phyloP scores from a whole-genome alignment of 2,888 invertebrate genomes.

The Hirtodrosophila trivittata region DNA sequence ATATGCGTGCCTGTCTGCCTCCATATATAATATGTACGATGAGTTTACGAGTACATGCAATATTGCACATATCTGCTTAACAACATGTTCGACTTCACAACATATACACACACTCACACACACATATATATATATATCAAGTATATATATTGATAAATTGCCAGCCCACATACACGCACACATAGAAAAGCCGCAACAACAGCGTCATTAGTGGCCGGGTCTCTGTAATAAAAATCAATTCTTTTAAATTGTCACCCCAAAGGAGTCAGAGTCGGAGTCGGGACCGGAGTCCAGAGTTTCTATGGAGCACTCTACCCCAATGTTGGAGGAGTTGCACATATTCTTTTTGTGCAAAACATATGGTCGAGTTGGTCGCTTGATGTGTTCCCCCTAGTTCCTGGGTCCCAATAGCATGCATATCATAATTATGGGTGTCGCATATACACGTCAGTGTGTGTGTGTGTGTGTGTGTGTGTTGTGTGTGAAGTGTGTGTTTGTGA shows the following conservation, averaged over 20 bases:
- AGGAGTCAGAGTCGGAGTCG: too few species aligned
- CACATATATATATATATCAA: constrained; percentile 5
- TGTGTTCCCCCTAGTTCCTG: constrained; percentile 29
- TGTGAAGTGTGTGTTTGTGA: constrained; percentile 2
- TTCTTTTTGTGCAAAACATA: constrained; percentile 40
- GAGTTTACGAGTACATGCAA: constrained; percentile 30
- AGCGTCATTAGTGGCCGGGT: constrained; percentile 61
- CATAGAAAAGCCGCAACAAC: constrained; percentile 49
- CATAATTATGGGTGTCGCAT: constrained; percentile 65
- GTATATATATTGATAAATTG: constrained; percentile 58
- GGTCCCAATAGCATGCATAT: constrained; percentile 50
- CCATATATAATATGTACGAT: constrained; percentile 1
- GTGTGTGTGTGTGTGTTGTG: neutral
- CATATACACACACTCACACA: constrained; percentile 3
- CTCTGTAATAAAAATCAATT: constrained; percentile 67
- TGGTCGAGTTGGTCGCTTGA: constrained; percentile 29
- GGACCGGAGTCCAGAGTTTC: constrained; percentile 22
- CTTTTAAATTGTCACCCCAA: constrained; percentile 64
- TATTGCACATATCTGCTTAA: constrained; percentile 58
- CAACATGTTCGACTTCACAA: constrained; percentile 13
- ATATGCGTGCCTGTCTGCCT: constrained; percentile 51
- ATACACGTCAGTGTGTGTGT: constrained; percentile 15
- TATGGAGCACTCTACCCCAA: constrained; percentile 18
- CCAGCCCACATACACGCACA: constrained; percentile 15
- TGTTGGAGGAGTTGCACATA: constrained; percentile 8